Base-by-base conservation (phyloP, 2,113 vertebrate genomes). In the Fregata magnificens region DNA sequence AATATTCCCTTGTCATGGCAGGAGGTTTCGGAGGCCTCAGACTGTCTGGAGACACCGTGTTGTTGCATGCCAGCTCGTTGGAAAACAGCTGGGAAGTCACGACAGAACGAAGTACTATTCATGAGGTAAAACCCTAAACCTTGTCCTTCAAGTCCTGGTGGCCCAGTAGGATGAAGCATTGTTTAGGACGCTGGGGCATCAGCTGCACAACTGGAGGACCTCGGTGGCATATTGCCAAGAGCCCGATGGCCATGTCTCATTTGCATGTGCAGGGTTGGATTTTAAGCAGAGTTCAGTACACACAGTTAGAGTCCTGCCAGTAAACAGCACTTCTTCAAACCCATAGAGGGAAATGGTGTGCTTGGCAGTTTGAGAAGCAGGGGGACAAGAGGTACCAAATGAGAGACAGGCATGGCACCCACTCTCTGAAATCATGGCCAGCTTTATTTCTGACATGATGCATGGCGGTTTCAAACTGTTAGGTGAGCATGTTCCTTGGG, bases 201-300 rank as follows among this genome's bases (percentile, higher is more conserved):
- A 62, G 72, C 65, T 69, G 66, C 50, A 25, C 10, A 42, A 69
- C 49, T 0, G 0, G 49, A 76, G 76, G 53, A 81, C 25, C 36
- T 62, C 0, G 0, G 29, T 40, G 56, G 31, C 4, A 0, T 13
- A 5, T 16, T 0, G 2, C 69, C 77, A 86, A 40, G 59, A 89
- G 34, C 47, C 69, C 1, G 0, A 42, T 14, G 40, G 14, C 45
- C 3, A 0, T 22, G 15, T 74, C 9, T 65, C 29, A 13, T 88
- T 73, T 85, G 61, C 40, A 44, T 55, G 20, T 28, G 42, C 42
- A 56, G 66, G 34, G 44, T 1, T 10, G 3, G 53, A 29, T 82
- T 91, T 87, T 82, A 79, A 65, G 29, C 65, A 86, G 76, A 82
- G 80, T 88, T 89, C 70, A 79, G 36, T 19, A 77, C 55, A 69